Percentiles rank a stretch among this genome's conserved stretches.
phyloP scores from a whole-genome alignment of 35 echinoderm and acorn worm species.

The Heliocidaris tuberculata region DNA sequence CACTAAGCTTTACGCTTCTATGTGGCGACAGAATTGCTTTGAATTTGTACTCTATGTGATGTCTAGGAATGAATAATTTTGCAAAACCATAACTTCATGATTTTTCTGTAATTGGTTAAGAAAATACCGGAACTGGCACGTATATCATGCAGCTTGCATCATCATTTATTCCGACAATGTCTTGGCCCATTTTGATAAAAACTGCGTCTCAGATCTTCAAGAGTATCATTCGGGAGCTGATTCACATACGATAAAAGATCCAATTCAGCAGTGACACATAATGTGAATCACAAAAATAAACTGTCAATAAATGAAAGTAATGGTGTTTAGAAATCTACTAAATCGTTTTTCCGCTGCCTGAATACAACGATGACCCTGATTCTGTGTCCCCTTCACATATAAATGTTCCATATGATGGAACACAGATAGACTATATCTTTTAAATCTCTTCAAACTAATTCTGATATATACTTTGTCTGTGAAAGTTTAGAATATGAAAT shows the following conservation, averaged over 20 bases:
- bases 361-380: background rate
- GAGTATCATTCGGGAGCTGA: background rate
- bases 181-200: background rate
- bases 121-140: background rate
- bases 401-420: background rate
- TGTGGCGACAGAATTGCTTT: too few relatives aligned
- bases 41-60: too few relatives aligned
- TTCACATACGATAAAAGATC: background rate
- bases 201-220: background rate
- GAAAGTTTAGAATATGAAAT: conserved; percentile 19
- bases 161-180: background rate
- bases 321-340: background rate
- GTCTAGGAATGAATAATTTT: background rate
- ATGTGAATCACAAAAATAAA: background rate
- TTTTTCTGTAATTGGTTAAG: background rate
- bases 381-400: background rate
- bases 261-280: background rate
- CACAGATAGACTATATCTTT: background rate
- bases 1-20: too few relatives aligned
- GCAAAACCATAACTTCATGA: too few relatives aligned
- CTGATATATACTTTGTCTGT: background rate
- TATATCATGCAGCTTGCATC: background rate
- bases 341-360: background rate
- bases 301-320: background rate
- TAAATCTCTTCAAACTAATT: background rate